phyloP scores from a whole-genome alignment of 2,797 vertebrate genomes.

The Percopsis omiscomaycus region DNA sequence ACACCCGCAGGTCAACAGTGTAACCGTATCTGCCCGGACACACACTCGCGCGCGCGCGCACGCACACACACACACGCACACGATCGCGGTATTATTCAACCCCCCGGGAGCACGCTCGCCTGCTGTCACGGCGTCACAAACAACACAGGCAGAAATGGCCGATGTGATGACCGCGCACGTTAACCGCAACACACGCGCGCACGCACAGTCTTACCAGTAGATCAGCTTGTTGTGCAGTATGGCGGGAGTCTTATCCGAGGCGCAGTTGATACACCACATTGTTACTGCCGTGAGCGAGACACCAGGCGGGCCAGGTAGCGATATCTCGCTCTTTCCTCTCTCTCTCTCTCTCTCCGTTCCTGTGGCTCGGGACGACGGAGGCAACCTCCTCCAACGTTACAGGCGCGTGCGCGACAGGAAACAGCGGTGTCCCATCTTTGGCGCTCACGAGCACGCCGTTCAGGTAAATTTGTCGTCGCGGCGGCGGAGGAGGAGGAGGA shows the following conservation, averaged over 20 bases:
- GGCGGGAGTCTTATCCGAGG: constrained; percentile 75
- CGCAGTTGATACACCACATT: constrained; percentile 80
- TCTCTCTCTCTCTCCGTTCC: background rate
- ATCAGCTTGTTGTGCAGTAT: constrained; percentile 78
- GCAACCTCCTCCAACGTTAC: background rate
- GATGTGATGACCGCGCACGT: background rate
- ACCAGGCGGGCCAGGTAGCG: background rate
- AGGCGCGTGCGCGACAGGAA: background rate
- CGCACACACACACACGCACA: background rate
- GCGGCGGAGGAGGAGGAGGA: background rate
- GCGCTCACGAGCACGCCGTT: background rate
- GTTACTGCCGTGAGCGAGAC: constrained; percentile 44
- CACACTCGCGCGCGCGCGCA: background rate
- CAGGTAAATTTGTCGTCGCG: background rate
- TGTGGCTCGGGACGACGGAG: background rate
- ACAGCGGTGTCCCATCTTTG: too few species aligned
- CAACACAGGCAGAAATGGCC: too few species aligned
- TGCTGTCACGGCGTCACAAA: background rate
- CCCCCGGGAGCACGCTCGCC: background rate
- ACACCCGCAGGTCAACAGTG: background rate
- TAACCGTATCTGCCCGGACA: too few species aligned
- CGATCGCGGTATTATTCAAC: too few species aligned
- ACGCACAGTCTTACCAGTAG: constrained; percentile 67
- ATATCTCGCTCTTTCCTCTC: background rate
- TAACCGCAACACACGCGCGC: background rate